Conservation (phyloP, 2,888 invertebrate genomes). For the Resseliella maxima region DNA sequence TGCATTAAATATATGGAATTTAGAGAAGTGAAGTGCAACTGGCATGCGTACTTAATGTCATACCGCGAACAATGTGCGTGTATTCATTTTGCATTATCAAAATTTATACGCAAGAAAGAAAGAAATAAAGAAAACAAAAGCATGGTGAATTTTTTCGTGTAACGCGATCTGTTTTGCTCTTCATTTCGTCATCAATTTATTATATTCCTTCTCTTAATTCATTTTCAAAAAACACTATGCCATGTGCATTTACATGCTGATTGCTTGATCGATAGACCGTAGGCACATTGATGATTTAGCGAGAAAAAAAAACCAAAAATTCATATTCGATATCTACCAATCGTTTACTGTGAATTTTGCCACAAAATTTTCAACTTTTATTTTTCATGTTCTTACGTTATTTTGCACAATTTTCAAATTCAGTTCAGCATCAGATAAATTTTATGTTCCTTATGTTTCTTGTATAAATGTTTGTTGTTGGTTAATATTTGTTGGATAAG, state of each 20-base stretch:
- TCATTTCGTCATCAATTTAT: neutral
- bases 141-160: neutral
- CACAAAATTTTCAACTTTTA: neutral
- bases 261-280: slow-evolving; percentile 33
- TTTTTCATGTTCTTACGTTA: too few relatives aligned
- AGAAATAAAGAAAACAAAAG: too few relatives aligned
- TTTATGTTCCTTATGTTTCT: neutral
- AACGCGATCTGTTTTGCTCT: neutral
- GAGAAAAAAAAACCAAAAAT: slow-evolving; percentile 13
- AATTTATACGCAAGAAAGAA: too few relatives aligned
- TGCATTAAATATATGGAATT: slow-evolving; percentile 31
- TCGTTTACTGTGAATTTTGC: neutral
- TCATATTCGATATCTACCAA: slow-evolving; percentile 2
- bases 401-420: neutral
- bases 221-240: neutral
- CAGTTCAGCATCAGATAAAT: slow-evolving; percentile 5
- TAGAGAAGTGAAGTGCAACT: slow-evolving; percentile 12
- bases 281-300: slow-evolving; percentile 2
- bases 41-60: neutral
- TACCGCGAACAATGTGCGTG: neutral
- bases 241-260: neutral
- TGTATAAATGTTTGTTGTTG: neutral
- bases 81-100: neutral
- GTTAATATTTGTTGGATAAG: neutral
- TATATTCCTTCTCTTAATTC: neutral